Conservation (phyloP, 2,888 invertebrate genomes). For the Sthenelais limicola region DNA sequence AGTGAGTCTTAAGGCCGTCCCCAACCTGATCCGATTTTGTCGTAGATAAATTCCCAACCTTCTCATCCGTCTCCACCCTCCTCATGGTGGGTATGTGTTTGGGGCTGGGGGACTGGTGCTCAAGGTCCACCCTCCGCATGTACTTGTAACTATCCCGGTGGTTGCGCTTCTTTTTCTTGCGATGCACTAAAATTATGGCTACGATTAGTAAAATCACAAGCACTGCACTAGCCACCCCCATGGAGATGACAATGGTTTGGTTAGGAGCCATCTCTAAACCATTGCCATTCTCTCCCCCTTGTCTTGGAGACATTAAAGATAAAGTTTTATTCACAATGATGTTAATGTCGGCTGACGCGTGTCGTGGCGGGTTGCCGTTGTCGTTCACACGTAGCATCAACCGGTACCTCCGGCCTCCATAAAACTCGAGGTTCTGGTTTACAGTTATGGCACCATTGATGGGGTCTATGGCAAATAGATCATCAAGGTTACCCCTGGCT, state of each 20-base stretch:
- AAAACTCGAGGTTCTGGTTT: slow-evolving; percentile 39
- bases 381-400: slow-evolving; percentile 46
- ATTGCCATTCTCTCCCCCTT: slow-evolving; percentile 4
- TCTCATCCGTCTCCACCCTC: slow-evolving; percentile 29
- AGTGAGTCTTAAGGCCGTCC: slow-evolving; percentile 25
- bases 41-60: background rate
- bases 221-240: slow-evolving; percentile 33
- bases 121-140: slow-evolving; percentile 40
- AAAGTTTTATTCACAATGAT: slow-evolving; percentile 45
- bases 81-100: slow-evolving; percentile 31
- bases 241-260: slow-evolving; percentile 39
- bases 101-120: slow-evolving; percentile 35
- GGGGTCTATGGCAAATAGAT: slow-evolving; percentile 46
- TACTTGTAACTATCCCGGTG: slow-evolving; percentile 40
- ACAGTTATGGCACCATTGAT: slow-evolving; percentile 44
- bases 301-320: slow-evolving; percentile 29
- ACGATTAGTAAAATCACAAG: slow-evolving; percentile 20
- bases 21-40: slow-evolving; percentile 10
- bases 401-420: slow-evolving; percentile 23
- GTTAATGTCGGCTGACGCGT: slow-evolving; percentile 24
- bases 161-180: slow-evolving; percentile 33
- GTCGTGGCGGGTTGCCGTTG: slow-evolving; percentile 41
- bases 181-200: slow-evolving; percentile 38
- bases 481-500: slow-evolving; percentile 36
- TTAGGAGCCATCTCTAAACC: slow-evolving; percentile 26